Evolutionary conservation across 2,888 invertebrate species (phyloP), one percentile per base, ranked within the genome.

Genomic region (Volucella inflata): DNA sequence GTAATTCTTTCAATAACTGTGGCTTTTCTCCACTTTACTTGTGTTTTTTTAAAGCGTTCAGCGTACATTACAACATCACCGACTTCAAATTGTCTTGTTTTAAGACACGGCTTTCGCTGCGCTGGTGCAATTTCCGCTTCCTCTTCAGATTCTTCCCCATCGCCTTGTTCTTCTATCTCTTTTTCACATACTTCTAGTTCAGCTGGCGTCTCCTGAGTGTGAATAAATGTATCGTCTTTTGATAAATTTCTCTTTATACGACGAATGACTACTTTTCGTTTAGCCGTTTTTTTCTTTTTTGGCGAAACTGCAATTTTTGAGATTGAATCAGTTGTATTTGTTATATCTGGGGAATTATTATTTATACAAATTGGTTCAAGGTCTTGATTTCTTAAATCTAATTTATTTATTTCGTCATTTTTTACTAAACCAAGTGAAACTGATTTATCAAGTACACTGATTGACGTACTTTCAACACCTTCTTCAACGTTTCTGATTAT

Each of bases 181-280:
- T 90, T 91, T 74, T 92, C 92, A 59, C 90, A 88, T 16, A 90
- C 90, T 87, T 92, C 92, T 21, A 90, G 88, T 77, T 91, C 91
- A 1, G 72, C 21, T 30, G 75, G 57, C 76, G 88, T 88, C 53
- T 88, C 88, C 48, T 89, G 89, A 42, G 88, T 88, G 71, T 89
- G 89, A 65, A 91, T 89, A 77, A 91, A 90, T 1, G 87, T 71
- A 40, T 91, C 91, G 59, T 90, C 89, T 9, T 89, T 88, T 16
- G 92, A 92, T 9, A 92, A 89, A 75, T 89, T 89, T 1, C 92
- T 91, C 70, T 91, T 91, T 36, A 91, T 89, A 10, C 92, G 89
- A 65, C 90, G 91, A 8, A 92, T 92, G 10, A 92, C 91, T 2
- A 92, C 92, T 87, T 92, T 92, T 88, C 90, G 91, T 87, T 92